A percentile compares a stretch with the other conserved stretches of the same genome.
These are phyloP conservation scores for Spheniscus mendiculus DNA, from an alignment of 2,113 vertebrate species.

Conservation along the genomic window DNA sequence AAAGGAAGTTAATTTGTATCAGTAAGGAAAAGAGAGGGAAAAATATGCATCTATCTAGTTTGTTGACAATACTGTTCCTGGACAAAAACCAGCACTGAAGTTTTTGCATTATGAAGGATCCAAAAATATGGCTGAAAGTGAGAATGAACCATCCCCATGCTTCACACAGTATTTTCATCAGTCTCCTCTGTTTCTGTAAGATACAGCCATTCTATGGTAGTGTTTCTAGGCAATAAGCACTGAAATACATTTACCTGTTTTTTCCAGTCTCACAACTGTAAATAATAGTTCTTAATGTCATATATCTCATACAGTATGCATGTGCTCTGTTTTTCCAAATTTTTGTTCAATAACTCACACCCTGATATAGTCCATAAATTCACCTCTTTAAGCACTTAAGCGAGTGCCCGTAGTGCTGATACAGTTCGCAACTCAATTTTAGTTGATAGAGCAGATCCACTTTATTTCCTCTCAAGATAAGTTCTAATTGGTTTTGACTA, in stretches of 20 bases:
- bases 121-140: not conserved
- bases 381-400: not conserved
- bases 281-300: not conserved
- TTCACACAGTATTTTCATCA: not conserved
- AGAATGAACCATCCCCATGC: not conserved
- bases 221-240: not conserved
- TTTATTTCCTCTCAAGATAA: not conserved
- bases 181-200: not conserved
- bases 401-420: not conserved
- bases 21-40: not conserved
- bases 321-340: not conserved
- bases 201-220: not conserved
- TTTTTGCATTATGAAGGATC: not conserved
- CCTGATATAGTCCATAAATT: not conserved
- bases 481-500: not conserved
- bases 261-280: not conserved
- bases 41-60: not conserved
- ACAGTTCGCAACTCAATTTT: not conserved
- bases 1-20: not conserved
- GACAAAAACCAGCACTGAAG: not conserved
- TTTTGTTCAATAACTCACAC: not conserved
- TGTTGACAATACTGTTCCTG: not conserved
- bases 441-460: not conserved
- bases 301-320: not conserved
- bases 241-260: not conserved